A percentile compares a stretch with the other conserved stretches of the same genome.
phyloP scores from a whole-genome alignment of 2,113 vertebrate species.

The Triplophysa tibetana region DNA sequence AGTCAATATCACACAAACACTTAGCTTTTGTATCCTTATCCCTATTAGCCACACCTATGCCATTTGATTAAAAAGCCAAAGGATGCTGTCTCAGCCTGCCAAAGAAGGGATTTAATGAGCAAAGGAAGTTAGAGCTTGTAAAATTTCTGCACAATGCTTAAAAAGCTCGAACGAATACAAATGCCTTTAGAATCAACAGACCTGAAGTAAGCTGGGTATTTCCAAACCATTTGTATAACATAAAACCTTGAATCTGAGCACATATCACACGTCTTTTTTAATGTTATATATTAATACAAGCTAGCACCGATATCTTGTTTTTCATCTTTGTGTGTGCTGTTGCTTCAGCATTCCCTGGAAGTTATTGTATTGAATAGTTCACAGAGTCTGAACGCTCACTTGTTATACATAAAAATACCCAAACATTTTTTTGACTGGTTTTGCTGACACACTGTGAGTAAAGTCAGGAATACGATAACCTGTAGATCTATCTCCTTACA shows the following conservation, averaged over 20 bases:
- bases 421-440: background rate
- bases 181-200: background rate
- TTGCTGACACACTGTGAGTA: slow-evolving; percentile 2
- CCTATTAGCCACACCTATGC: background rate
- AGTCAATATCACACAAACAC: background rate
- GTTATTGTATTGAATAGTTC: background rate
- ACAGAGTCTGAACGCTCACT: background rate
- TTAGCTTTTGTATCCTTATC: slow-evolving; percentile 5
- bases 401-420: slow-evolving; percentile 3
- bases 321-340: background rate
- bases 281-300: background rate
- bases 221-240: background rate
- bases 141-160: background rate
- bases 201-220: background rate
- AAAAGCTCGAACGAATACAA: background rate
- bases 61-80: background rate
- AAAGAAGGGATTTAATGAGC: background rate
- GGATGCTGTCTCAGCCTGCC: background rate
- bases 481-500: background rate
- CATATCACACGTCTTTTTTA: background rate
- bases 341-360: background rate
- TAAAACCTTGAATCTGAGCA: background rate
- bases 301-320: background rate
- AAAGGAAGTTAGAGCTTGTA: background rate
- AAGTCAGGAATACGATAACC: slow-evolving; percentile 9